phyloP scores from a whole-genome alignment of 2,797 vertebrate genomes.

The Periparus ater region DNA sequence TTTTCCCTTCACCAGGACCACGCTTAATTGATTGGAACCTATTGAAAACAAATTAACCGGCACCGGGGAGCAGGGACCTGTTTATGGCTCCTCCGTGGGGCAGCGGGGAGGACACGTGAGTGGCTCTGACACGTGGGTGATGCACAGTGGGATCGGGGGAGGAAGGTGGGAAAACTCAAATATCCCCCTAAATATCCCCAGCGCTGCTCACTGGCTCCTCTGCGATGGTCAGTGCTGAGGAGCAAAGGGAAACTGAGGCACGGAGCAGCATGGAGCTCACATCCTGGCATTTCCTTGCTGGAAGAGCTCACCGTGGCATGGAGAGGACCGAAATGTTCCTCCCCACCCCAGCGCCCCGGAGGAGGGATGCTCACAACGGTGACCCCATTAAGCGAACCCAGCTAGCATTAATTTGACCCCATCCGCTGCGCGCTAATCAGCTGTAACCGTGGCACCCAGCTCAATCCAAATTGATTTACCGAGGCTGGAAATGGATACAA shows the following conservation, averaged over 20 bases:
- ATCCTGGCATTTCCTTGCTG: background rate
- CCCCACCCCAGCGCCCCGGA: accelerated
- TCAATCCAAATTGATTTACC: conserved; percentile 85
- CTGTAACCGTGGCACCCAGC: conserved; percentile 77
- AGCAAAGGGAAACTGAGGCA: conserved; percentile 18
- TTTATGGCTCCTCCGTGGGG: conserved; percentile 57
- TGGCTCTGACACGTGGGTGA: accelerated
- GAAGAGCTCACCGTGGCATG: background rate
- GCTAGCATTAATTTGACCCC: conserved; percentile 76
- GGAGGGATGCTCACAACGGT: background rate
- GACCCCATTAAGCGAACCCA: conserved; percentile 68
- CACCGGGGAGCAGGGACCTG: conserved; percentile 71
- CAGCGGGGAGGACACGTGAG: background rate
- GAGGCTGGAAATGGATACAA: conserved; percentile 81
- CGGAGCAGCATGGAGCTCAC: background rate
- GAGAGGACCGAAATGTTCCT: background rate
- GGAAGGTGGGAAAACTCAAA: background rate
- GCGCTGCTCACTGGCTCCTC: accelerated
- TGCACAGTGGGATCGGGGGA: background rate
- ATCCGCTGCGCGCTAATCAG: conserved; percentile 77
- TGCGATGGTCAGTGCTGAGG: accelerated
- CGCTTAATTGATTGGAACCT: conserved; percentile 82
- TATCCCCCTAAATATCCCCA: background rate
- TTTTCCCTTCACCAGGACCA: conserved; percentile 70
- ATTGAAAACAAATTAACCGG: conserved; percentile 83